phyloP scores from a whole-genome alignment of 2,888 invertebrate species.

The Sympetrum striolatum region DNA sequence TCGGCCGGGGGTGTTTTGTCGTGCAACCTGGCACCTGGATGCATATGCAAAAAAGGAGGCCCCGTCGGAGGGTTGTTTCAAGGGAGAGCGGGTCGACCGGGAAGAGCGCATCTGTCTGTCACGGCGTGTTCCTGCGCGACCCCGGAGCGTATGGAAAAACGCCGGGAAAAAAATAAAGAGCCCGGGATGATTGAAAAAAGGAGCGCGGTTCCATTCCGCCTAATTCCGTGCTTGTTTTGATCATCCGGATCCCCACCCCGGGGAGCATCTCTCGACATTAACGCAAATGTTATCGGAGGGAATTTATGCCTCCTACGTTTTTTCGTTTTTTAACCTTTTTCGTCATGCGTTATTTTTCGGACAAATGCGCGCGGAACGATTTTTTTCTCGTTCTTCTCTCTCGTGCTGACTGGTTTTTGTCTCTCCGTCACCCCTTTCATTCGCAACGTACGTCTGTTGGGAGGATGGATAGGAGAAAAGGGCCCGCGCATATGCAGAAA shows the following conservation, averaged over 20 bases:
- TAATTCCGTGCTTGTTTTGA: not conserved
- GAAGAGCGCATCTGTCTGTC: conserved; percentile 32
- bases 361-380: not conserved
- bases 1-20: conserved; percentile 21
- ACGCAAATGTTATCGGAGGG: not conserved
- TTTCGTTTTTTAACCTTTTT: not conserved
- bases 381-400: not conserved
- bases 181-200: not conserved
- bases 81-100: not conserved
- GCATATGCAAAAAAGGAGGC: conserved; percentile 38
- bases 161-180: not conserved
- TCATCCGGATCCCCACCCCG: not conserved
- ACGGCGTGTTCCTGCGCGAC: conserved; percentile 23
- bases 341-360: not conserved
- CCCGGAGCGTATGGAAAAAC: not conserved
- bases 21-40: conserved; percentile 36
- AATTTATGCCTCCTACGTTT: not conserved
- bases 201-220: conserved; percentile 4
- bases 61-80: conserved; percentile 26
- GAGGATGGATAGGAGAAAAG: not conserved
- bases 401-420: not conserved
- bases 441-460: not conserved
- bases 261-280: not conserved
- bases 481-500: not conserved
- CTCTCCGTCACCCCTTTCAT: not conserved